Conservation (phyloP, 1,140 invertebrate species). For the Megathymus violae region DNA sequence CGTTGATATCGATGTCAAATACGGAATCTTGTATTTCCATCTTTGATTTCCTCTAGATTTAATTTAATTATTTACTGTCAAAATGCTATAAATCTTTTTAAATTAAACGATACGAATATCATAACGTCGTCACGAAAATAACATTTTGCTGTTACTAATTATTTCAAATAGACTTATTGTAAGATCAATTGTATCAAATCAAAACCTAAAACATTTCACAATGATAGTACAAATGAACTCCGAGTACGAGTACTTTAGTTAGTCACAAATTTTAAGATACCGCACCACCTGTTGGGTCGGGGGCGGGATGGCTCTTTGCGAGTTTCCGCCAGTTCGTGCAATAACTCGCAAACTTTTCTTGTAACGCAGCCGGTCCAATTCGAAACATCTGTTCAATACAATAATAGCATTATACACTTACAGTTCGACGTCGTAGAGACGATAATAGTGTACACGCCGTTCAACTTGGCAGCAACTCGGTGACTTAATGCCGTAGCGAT, state of each 20-base stretch:
- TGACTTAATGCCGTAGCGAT: conserved; percentile 24
- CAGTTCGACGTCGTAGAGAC: conserved; percentile 5
- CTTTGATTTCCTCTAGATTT: too few relatives aligned
- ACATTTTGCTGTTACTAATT: too few relatives aligned
- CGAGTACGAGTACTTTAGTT: background rate
- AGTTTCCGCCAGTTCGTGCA: conserved; percentile 35
- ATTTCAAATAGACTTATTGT: too few relatives aligned
- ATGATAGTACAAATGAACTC: conserved; percentile 5
- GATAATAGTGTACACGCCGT: conserved; percentile 19
- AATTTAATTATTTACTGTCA: too few relatives aligned
- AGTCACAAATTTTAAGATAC: conserved; percentile 36
- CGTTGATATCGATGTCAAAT: too few relatives aligned
- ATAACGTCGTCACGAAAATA: too few relatives aligned
- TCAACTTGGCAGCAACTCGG: conserved; percentile 20
- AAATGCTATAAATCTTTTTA: too few relatives aligned
- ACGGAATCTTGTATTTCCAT: too few relatives aligned
- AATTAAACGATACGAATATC: too few relatives aligned
- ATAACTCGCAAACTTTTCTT: conserved; percentile 47
- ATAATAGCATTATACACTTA: conserved; percentile 22
- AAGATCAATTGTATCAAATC: too few relatives aligned
- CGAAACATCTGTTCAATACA: conserved; percentile 33
- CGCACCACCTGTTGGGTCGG: conserved; percentile 46
- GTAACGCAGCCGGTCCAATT: conserved; percentile 40
- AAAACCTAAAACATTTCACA: conserved; percentile 5
- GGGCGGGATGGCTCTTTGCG: conserved; percentile 37